Conservation (phyloP, 2,113 vertebrate species). For the Stictonetta naevosa region DNA sequence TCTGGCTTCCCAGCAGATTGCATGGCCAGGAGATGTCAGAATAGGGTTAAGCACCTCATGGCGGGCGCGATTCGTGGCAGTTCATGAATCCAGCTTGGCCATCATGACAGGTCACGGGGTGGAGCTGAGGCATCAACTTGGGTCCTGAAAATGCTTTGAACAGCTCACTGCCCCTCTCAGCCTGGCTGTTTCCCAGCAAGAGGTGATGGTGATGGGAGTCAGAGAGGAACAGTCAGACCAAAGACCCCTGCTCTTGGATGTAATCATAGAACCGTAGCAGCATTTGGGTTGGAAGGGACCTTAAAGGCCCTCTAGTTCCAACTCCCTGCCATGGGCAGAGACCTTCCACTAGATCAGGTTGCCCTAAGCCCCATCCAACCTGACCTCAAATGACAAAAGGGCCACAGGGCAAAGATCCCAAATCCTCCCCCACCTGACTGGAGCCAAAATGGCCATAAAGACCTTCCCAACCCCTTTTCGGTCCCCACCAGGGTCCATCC, state of each 20-base stretch:
- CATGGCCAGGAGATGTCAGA: accelerated
- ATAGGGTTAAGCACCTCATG: not conserved
- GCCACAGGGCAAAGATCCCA: not conserved
- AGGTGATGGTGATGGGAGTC: not conserved
- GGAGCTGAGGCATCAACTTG: not conserved
- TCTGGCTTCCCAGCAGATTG: not conserved
- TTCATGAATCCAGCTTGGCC: not conserved
- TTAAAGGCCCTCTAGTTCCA: not conserved
- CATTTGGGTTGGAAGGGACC: not conserved
- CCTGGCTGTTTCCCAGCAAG: not conserved
- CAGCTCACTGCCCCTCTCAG: not conserved
- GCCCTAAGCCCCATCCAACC: not conserved
- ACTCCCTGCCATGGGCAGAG: not conserved
- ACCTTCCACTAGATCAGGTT: not conserved
- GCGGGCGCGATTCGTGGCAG: accelerated
- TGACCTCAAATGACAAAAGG: not conserved
- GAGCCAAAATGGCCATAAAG: not conserved
- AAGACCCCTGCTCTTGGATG: not conserved
- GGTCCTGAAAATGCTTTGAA: not conserved
- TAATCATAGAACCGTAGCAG: not conserved
- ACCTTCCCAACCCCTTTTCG: not conserved
- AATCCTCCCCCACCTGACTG: not conserved
- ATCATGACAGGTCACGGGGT: accelerated
- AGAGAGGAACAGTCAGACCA: not conserved
- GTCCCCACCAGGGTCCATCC: accelerated